Percentiles rank a stretch among this genome's conserved stretches.
Conservation (phyloP, 2,113 vertebrate species). For the Merops nubicus region DNA sequence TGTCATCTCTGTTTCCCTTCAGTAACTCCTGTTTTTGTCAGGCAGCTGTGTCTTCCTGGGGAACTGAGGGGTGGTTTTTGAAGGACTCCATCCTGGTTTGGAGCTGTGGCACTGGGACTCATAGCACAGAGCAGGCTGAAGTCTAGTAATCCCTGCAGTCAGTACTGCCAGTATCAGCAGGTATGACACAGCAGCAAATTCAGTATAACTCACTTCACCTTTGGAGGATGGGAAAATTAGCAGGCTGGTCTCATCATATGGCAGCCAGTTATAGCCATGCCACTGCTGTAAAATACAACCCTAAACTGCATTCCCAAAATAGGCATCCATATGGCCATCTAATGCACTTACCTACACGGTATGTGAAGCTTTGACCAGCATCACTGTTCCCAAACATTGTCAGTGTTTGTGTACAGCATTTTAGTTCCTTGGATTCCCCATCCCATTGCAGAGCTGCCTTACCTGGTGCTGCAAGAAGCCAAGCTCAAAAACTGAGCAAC, state of each 20-base stretch:
- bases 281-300: background rate
- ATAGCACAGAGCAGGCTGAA: background rate
- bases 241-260: background rate
- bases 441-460: background rate
- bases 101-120: background rate
- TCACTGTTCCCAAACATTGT: background rate
- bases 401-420: background rate
- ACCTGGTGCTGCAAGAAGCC: background rate
- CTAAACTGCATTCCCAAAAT: background rate
- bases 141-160: background rate
- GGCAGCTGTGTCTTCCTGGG: background rate
- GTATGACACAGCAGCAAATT: background rate
- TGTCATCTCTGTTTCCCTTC: background rate
- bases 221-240: background rate
- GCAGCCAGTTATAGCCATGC: background rate
- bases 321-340: background rate
- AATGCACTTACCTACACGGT: accelerated
- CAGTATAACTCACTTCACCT: background rate
- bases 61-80: background rate
- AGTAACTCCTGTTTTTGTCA: background rate
- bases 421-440: background rate
- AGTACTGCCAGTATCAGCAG: background rate
- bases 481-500: background rate
- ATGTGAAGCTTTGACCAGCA: background rate
- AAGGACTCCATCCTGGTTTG: background rate